A percentile compares a stretch with the other conserved stretches of the same genome.
Conservation (phyloP, 2,888 invertebrate species). For the Drosophila basisetae region DNA sequence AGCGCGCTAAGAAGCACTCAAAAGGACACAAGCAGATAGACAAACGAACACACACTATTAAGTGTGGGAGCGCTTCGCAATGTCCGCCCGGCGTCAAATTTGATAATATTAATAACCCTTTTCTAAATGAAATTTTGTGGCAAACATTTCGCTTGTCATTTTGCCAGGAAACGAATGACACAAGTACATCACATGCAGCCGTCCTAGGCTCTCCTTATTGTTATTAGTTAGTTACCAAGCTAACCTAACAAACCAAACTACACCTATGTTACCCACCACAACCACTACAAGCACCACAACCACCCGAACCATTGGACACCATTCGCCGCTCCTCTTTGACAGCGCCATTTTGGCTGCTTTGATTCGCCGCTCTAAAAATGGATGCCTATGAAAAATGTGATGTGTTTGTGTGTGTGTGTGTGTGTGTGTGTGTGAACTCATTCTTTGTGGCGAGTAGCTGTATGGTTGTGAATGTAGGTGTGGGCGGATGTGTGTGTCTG, state of each 20-base stretch:
- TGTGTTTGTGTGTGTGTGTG: slow-evolving; percentile 8
- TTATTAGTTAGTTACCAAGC: slow-evolving; percentile 45
- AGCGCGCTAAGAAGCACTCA: slow-evolving; percentile 58
- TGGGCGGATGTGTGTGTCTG: slow-evolving; percentile 37
- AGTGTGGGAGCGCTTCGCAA: slow-evolving; percentile 22
- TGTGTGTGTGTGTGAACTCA: slow-evolving; percentile 14
- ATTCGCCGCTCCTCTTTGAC: slow-evolving; percentile 53
- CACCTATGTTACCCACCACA: slow-evolving; percentile 2
- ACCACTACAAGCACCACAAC: neutral
- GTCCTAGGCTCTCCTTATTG: slow-evolving; percentile 21
- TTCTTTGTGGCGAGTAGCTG: slow-evolving; percentile 50
- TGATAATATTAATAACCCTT: slow-evolving; percentile 78
- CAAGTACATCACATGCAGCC: slow-evolving; percentile 66
- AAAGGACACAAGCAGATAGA: slow-evolving; percentile 21
- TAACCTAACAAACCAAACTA: slow-evolving; percentile 7
- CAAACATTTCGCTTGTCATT: slow-evolving; percentile 76
- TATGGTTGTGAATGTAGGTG: slow-evolving; percentile 10
- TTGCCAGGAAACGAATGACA: slow-evolving; percentile 74
- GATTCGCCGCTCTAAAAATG: slow-evolving; percentile 62
- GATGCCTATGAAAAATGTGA: slow-evolving; percentile 69
- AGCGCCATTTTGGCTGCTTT: slow-evolving; percentile 72
- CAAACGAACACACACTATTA: slow-evolving; percentile 7
- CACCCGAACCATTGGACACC: neutral
- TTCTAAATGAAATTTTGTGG: slow-evolving; percentile 77
- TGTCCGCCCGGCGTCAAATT: slow-evolving; percentile 65